These are phyloP conservation scores for Heliocidaris erythrogramma DNA, from an alignment of 35 echinoderm and acorn worm genomes.

Conservation along the genomic window DNA sequence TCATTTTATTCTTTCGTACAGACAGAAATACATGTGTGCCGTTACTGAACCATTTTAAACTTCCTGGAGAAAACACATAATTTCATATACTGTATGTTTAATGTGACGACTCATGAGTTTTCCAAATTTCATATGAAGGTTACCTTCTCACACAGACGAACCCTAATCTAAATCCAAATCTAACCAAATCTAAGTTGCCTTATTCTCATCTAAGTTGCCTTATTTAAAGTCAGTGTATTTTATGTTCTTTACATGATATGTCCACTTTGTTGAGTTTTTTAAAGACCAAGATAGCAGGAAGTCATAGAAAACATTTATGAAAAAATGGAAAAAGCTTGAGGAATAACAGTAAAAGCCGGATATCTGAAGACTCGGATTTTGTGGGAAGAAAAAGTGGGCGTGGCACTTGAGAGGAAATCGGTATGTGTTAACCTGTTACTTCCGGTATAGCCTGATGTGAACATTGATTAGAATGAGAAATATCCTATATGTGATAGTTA, in stretches of 20 bases:
- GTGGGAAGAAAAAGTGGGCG: neutral
- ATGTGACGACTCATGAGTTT: too few species aligned
- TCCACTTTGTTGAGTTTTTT: neutral
- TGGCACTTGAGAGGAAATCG: neutral
- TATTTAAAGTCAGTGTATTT: neutral
- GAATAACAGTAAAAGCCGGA: neutral
- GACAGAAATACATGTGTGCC: neutral
- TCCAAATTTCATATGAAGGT: too few species aligned
- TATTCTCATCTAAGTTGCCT: neutral
- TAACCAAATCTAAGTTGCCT: neutral
- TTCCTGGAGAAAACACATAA: too few species aligned
- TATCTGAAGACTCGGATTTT: neutral
- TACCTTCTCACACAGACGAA: neutral
- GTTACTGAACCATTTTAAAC: too few species aligned
- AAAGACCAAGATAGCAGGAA: neutral
- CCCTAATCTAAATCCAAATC: neutral
- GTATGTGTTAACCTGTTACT: neutral
- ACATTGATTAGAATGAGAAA: neutral
- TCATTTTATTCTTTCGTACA: neutral
- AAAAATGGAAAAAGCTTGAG: neutral
- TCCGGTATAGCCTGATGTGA: neutral
- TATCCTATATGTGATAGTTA: too few species aligned
- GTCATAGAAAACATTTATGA: neutral
- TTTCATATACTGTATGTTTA: too few species aligned
- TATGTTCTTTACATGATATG: neutral